Evolutionary conservation across 2,888 invertebrate species (phyloP).

Genomic region (Limnephilus marmoratus): DNA sequence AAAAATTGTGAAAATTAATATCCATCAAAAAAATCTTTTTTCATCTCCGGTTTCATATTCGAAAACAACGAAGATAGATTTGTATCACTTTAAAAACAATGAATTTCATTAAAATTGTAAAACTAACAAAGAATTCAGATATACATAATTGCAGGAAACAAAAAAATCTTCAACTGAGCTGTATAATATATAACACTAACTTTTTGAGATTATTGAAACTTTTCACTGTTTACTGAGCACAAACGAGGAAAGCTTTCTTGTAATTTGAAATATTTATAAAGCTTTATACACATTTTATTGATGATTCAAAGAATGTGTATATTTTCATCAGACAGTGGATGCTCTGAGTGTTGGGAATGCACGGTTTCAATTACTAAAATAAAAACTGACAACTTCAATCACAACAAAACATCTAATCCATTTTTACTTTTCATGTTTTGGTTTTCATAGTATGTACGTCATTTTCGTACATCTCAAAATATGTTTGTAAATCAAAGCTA

Average conservation of each 20-base stretch:
- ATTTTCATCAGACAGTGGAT: background rate
- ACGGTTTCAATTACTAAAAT: too few relatives aligned
- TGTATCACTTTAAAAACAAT: slow-evolving; percentile 29
- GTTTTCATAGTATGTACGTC: too few relatives aligned
- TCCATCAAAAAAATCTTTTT: background rate
- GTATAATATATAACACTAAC: too few relatives aligned
- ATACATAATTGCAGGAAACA: background rate
- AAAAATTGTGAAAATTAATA: background rate
- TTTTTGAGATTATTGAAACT: background rate
- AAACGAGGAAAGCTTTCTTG: background rate
- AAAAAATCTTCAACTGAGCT: too few relatives aligned
- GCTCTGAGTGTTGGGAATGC: background rate
- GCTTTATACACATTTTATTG: slow-evolving; percentile 2
- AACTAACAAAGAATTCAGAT: slow-evolving; percentile 12
- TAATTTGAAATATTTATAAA: background rate
- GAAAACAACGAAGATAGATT: background rate
- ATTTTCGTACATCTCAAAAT: too few relatives aligned
- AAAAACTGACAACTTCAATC: too few relatives aligned
- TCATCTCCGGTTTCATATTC: background rate
- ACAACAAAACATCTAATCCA: too few relatives aligned
- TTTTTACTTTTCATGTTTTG: too few relatives aligned
- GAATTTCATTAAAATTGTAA: background rate
- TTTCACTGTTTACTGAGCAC: slow-evolving; percentile 14
- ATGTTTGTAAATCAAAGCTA: too few relatives aligned
- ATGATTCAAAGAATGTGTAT: background rate